Base-by-base conservation (phyloP, 2,888 invertebrate genomes). In the Hybos culiciformis region DNA sequence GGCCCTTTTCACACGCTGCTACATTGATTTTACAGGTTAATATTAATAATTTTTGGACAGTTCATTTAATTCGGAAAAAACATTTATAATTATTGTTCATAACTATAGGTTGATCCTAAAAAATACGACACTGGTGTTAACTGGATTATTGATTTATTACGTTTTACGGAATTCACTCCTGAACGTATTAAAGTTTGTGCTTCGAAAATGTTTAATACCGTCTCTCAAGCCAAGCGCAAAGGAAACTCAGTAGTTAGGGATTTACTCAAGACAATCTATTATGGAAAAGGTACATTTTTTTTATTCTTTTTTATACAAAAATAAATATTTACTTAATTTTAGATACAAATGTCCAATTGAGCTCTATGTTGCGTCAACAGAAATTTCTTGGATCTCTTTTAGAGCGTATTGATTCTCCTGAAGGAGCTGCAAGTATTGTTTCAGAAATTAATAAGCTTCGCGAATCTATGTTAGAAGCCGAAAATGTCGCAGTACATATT, bases 151-250 rank as follows among this genome's bases (percentile, higher is more conserved):
- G 83, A 90, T 53, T 68, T 92, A 21, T 58, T 92, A 23, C 83
- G 77, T 55, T 63, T 76, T 7, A 77, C 82, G 1, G 73, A 78
- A 50, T 75, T 90, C 51, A 79, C 77, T 0, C 71, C 74, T 12
- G 85, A 87, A 40, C 69, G 90, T 48, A 61, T 90, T 37, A 74
- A 80, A 53, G 79, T 87, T 20, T 78, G 85, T 50, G 82, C 84
- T 1, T 78, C 79, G 48, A 84, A 90, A 62, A 74, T 91, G 67
- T 73, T 81, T 38, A 88, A 86, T 52, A 83, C 86, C 48, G 82
- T 87, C 1, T 73, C 85, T 2, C 78, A 82, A 61, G 73, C 77
- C 42, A 83, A 83, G 58, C 68, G 83, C 29, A 74, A 77, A 46
- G 91, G 88, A 3, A 69, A 75, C 54, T 73, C 74, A 49, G 77